Evolutionary conservation across 2,888 invertebrate species (phyloP).

Genomic region (Piscicola geometra): DNA sequence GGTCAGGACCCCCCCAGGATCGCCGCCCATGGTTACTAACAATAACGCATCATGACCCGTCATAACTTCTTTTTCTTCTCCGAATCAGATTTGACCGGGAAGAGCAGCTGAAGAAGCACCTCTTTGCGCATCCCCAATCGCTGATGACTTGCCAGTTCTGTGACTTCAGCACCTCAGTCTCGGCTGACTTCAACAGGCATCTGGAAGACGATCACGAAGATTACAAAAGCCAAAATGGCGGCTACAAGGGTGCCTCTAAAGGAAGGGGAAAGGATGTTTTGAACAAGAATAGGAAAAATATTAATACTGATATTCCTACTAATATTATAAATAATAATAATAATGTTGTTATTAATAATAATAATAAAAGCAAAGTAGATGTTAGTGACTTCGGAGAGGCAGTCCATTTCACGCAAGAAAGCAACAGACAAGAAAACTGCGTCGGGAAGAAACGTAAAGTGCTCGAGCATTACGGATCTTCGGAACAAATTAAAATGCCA

Average conservation of each 20-base stretch:
- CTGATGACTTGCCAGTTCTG: constrained; percentile 47
- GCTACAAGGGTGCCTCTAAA: not conserved
- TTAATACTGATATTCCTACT: not conserved
- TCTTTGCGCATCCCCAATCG: constrained; percentile 48
- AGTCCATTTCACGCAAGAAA: not conserved
- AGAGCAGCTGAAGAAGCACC: constrained; percentile 49
- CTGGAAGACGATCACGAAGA: constrained; percentile 47
- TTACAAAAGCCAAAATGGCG: constrained; percentile 32
- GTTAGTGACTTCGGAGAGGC: too few species aligned
- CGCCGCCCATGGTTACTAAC: too few species aligned
- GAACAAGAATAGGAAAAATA: not conserved
- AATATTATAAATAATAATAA: too few species aligned
- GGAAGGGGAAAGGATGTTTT: not conserved
- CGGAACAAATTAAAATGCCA: not conserved
- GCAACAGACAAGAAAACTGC: not conserved
- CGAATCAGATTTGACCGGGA: constrained; percentile 48
- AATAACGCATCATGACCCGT: too few species aligned
- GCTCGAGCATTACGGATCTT: not conserved
- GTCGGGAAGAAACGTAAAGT: not conserved
- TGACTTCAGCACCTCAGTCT: constrained; percentile 46
- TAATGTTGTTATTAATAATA: too few species aligned
- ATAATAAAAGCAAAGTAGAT: not conserved
- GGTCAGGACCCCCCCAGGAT: too few species aligned
- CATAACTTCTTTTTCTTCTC: too few species aligned
- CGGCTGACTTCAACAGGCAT: constrained; percentile 47